Evolutionary conservation across 2,888 invertebrate genomes (phyloP).

Genomic region (Lacanobia oleracea): DNA sequence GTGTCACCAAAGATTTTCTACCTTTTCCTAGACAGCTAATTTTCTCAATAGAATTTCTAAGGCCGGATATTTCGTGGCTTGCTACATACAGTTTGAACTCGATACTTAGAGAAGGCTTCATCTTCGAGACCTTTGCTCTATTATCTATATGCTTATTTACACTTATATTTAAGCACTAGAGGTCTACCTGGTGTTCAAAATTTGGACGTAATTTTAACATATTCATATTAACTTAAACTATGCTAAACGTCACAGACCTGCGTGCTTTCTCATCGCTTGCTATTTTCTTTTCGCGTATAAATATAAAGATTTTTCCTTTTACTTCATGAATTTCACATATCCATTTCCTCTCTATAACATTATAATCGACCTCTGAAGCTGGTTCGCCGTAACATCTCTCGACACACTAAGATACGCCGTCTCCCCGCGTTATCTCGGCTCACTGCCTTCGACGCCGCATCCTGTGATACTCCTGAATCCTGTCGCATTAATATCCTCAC

Average conservation of each 20-base stretch:
- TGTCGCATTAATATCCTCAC: constrained; percentile 22
- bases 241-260: neutral
- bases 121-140: too few species aligned
- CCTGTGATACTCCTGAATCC: constrained; percentile 18
- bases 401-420: constrained; percentile 22
- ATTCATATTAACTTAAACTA: neutral
- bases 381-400: constrained; percentile 7
- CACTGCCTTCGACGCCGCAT: constrained; percentile 26
- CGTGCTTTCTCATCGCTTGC: too few species aligned
- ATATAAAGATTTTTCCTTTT: neutral
- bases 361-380: neutral
- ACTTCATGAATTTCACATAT: neutral
- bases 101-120: too few species aligned
- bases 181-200: too few species aligned
- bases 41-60: neutral
- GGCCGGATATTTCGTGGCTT: neutral
- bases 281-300: neutral
- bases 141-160: too few species aligned
- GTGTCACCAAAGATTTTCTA: neutral
- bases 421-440: constrained; percentile 36
- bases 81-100: too few species aligned
- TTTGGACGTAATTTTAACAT: neutral
- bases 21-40: neutral
- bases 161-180: too few species aligned
- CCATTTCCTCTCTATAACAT: neutral